Evolutionary conservation across 2,113 vertebrate genomes (phyloP).

Genomic region (Epinephelus cyanopodus): DNA sequence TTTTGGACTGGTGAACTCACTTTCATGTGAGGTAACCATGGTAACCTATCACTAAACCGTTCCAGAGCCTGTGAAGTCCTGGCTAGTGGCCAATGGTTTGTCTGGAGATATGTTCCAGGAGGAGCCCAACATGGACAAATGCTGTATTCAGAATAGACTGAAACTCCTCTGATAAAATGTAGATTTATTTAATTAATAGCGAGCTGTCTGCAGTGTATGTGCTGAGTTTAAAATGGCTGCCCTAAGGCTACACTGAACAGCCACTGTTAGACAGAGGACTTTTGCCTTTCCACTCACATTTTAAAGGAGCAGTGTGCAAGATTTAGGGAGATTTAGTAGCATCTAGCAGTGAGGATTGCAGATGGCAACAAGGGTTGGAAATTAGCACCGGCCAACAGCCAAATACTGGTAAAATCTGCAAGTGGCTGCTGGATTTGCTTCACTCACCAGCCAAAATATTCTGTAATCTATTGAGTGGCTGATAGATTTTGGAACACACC

Average conservation of each 20-base stretch:
- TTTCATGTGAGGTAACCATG: conserved; percentile 36
- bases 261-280: neutral
- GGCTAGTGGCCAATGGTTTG: neutral
- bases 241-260: neutral
- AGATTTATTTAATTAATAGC: neutral
- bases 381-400: too few relatives aligned
- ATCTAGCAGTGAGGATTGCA: too few relatives aligned
- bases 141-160: neutral
- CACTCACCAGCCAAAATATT: too few relatives aligned
- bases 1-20: neutral
- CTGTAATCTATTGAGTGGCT: too few relatives aligned
- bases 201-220: neutral
- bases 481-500: too few relatives aligned
- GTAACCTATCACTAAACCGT: conserved; percentile 22
- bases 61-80: neutral
- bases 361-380: too few relatives aligned
- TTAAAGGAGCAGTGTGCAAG: too few relatives aligned
- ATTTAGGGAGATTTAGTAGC: too few relatives aligned
- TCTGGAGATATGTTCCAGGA: conserved; percentile 1
- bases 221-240: neutral
- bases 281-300: neutral
- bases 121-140: neutral
- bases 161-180: neutral
- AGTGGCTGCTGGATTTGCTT: too few relatives aligned
- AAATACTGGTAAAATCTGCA: too few relatives aligned